Conservation (phyloP, 1,140 invertebrate species). For the Nebria ingens region DNA sequence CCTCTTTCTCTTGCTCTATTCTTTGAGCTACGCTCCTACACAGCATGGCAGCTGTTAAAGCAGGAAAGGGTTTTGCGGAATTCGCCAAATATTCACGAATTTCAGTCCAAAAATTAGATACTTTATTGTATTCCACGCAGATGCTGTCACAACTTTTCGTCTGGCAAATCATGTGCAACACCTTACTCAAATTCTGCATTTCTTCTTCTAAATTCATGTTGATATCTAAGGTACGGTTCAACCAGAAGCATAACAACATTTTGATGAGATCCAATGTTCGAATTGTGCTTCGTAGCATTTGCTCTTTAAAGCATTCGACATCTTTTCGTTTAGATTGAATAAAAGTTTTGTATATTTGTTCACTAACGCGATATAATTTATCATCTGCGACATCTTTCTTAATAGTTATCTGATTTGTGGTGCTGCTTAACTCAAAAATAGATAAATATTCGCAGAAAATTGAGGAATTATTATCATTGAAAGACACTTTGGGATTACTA, state of each 20-base stretch:
- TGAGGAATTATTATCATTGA: constrained; percentile 23
- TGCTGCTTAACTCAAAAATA: constrained; percentile 44
- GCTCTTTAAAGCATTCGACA: constrained; percentile 32
- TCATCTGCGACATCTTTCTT: constrained; percentile 34
- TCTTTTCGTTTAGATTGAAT: constrained; percentile 42
- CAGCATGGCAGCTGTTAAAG: constrained; percentile 61
- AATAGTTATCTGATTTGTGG: constrained; percentile 28
- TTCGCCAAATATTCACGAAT: constrained; percentile 58
- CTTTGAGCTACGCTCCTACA: constrained; percentile 58
- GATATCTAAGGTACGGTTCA: constrained; percentile 41
- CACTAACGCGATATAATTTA: constrained; percentile 38
- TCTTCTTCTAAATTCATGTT: constrained; percentile 36
- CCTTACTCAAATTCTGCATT: constrained; percentile 39
- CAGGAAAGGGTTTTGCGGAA: constrained; percentile 56
- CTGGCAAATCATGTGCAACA: constrained; percentile 35
- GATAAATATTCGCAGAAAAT: constrained; percentile 36
- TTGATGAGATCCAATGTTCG: constrained; percentile 47
- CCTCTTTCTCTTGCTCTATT: constrained; percentile 39
- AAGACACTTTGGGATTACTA: constrained; percentile 26
- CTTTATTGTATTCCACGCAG: constrained; percentile 47
- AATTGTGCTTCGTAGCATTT: constrained; percentile 37
- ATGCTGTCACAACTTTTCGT: constrained; percentile 33
- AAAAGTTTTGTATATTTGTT: constrained; percentile 49
- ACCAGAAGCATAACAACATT: constrained; percentile 55
- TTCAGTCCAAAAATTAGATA: constrained; percentile 63